These are phyloP conservation scores for Vanacampus margaritifer DNA, from an alignment of 2,113 vertebrate genomes.

Conservation along the genomic window DNA sequence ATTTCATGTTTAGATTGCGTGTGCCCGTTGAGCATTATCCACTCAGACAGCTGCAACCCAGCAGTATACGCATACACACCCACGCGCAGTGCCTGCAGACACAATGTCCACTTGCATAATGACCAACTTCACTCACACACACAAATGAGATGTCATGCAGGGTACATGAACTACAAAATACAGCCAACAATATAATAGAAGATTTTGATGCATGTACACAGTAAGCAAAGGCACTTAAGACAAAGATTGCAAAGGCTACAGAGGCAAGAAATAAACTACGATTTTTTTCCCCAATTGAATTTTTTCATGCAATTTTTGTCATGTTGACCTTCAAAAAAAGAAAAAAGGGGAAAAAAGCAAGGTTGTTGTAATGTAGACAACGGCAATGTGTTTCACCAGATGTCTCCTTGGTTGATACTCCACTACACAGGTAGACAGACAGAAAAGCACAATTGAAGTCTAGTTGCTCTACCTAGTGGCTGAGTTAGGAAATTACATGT, in stretches of 20 bases:
- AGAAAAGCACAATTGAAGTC: too few species aligned
- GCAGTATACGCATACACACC: slow-evolving; percentile 15
- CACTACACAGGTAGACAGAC: too few species aligned
- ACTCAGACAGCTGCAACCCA: slow-evolving; percentile 57
- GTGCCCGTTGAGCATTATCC: slow-evolving; percentile 49
- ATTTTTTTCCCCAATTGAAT: too few species aligned
- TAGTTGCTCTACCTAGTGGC: too few species aligned
- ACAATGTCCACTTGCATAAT: slow-evolving; percentile 10
- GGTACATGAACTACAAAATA: not conserved
- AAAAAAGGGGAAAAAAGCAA: too few species aligned
- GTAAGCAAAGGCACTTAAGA: not conserved
- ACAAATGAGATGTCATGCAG: not conserved
- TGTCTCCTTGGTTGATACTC: too few species aligned
- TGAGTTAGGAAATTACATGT: not conserved
- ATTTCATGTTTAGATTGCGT: slow-evolving; percentile 15
- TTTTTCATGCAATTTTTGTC: too few species aligned
- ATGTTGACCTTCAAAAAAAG: too few species aligned
- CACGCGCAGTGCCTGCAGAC: not conserved
- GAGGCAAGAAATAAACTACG: too few species aligned
- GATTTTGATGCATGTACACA: not conserved
- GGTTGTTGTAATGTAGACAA: too few species aligned
- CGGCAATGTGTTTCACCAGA: too few species aligned
- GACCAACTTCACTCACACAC: not conserved
- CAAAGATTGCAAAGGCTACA: too few species aligned
- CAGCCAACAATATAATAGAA: not conserved